Evolutionary conservation across 1,140 invertebrate species (phyloP).

Genomic region (Brachionus sp.): DNA sequence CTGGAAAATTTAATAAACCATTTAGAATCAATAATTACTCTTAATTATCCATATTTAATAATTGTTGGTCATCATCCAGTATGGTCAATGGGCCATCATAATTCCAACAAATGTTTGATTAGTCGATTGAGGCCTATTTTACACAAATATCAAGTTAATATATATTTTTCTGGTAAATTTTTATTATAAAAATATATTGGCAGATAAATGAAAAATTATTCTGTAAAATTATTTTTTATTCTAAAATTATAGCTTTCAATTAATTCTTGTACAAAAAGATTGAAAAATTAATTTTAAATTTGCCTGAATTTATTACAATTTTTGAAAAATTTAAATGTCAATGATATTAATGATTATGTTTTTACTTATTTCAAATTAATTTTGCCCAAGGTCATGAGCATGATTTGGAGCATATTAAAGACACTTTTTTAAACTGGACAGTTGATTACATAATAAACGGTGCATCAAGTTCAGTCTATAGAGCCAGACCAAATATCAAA

Average conservation of each 20-base stretch:
- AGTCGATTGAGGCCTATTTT: conserved; percentile 59
- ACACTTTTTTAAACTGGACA: background rate
- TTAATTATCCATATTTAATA: conserved; percentile 57
- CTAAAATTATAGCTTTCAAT: no score
- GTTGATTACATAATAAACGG: conserved; percentile 58
- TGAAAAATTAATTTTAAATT: no score
- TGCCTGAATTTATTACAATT: no score
- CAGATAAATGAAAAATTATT: conserved; percentile 46
- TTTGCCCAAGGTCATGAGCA: conserved; percentile 60
- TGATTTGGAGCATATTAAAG: conserved; percentile 55
- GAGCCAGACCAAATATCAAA: conserved; percentile 49
- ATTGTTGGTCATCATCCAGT: conserved; percentile 63
- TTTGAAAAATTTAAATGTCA: no score
- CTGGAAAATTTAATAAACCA: conserved; percentile 59
- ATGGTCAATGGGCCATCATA: conserved; percentile 61
- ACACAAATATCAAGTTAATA: conserved; percentile 59
- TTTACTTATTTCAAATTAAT: conserved; percentile 47
- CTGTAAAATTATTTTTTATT: conserved; percentile 31
- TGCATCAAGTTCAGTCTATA: conserved; percentile 57
- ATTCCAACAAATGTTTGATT: conserved; percentile 59
- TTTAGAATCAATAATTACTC: conserved; percentile 46
- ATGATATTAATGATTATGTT: background rate
- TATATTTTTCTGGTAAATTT: conserved; percentile 62
- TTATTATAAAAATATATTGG: conserved; percentile 58
- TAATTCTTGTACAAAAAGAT: no score